A percentile compares a stretch with the other conserved stretches of the same genome.
Conservation (phyloP, 2,797 vertebrate genomes). For the Danio tinwini region DNA sequence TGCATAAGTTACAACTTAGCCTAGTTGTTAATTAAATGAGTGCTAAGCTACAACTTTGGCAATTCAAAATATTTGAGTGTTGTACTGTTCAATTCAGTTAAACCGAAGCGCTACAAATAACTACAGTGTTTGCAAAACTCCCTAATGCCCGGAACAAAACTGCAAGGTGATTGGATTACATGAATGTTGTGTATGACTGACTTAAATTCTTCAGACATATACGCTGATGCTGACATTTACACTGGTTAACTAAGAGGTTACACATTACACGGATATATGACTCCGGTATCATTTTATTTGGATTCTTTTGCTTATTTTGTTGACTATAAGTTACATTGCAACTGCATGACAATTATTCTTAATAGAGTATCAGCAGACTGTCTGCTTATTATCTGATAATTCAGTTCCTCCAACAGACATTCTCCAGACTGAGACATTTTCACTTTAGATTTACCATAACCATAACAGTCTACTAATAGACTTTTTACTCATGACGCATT, state of each 20-base stretch:
- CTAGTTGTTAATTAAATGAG: background rate
- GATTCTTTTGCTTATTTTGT: no score
- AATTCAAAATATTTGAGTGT: background rate
- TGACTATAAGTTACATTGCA: no score
- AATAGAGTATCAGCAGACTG: no score
- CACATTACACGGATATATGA: background rate
- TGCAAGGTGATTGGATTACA: slow-evolving; percentile 21
- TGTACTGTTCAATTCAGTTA: background rate
- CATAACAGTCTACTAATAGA: no score
- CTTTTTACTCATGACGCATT: no score
- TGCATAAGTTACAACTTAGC: background rate
- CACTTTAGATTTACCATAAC: no score
- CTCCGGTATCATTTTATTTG: background rate
- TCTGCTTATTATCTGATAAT: no score
- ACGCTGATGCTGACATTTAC: background rate
- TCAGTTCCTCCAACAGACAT: no score
- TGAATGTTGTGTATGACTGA: slow-evolving; percentile 4
- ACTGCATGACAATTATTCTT: no score
- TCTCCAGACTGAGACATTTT: no score
- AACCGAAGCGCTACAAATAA: background rate
- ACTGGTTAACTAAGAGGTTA: background rate
- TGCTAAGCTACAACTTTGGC: background rate
- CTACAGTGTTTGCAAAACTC: background rate
- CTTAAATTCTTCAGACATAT: slow-evolving; percentile 26
- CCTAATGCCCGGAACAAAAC: background rate